These are phyloP conservation scores for Dermochelys coriacea DNA, from an alignment of 2,797 vertebrate species.

Conservation along the genomic window DNA sequence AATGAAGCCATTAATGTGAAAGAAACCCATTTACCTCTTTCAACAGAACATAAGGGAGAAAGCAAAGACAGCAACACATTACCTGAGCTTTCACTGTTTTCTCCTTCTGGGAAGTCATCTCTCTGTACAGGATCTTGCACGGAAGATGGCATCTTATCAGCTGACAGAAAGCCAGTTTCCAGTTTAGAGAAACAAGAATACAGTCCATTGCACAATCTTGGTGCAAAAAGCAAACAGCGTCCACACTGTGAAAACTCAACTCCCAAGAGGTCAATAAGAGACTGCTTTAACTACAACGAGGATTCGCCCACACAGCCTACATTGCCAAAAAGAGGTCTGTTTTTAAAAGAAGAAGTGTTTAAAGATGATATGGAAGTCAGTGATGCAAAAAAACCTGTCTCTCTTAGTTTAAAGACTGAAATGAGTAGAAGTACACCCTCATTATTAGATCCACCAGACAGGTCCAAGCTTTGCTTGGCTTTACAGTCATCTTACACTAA, in stretches of 20 bases:
- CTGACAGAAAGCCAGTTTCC: slow-evolving; percentile 7
- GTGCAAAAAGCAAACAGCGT: slow-evolving; percentile 66
- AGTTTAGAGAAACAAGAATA: slow-evolving; percentile 54
- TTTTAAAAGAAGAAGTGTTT: slow-evolving; percentile 81
- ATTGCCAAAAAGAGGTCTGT: slow-evolving; percentile 89
- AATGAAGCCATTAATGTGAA: slow-evolving; percentile 70
- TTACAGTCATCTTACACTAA: slow-evolving; percentile 86
- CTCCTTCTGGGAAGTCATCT: slow-evolving; percentile 21
- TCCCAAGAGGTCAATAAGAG: slow-evolving; percentile 88
- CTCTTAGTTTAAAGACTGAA: slow-evolving; percentile 84
- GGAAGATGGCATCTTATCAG: slow-evolving; percentile 41
- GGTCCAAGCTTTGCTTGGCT: slow-evolving; percentile 91
- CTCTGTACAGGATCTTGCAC: slow-evolving; percentile 39
- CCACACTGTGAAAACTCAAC: slow-evolving; percentile 81
- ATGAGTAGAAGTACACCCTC: slow-evolving; percentile 90
- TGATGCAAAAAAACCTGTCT: slow-evolving; percentile 66
- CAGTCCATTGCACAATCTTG: slow-evolving; percentile 63
- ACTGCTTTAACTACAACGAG: slow-evolving; percentile 85
- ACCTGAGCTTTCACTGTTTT: slow-evolving; percentile 22
- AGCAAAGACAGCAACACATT: slow-evolving; percentile 26
- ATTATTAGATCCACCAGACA: slow-evolving; percentile 87
- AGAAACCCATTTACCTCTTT: slow-evolving; percentile 40
- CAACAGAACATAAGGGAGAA: slow-evolving; percentile 53
- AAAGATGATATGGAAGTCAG: slow-evolving; percentile 64
- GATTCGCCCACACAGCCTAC: slow-evolving; percentile 91